Conservation (phyloP, 2,888 invertebrate genomes). For the Aphrophora alni region DNA sequence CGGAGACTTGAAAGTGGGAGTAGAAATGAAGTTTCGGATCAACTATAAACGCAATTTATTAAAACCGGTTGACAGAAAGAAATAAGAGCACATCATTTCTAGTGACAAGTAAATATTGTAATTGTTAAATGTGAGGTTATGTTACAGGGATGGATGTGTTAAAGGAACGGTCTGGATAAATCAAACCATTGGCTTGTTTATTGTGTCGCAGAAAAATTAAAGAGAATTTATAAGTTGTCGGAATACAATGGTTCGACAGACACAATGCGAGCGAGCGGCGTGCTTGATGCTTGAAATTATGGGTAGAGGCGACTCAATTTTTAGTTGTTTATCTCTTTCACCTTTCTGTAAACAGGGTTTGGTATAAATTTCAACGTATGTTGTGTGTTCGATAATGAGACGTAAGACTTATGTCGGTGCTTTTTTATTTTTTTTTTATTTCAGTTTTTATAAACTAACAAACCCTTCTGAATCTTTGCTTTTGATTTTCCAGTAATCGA, state of each 20-base stretch:
- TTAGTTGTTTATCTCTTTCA: background rate
- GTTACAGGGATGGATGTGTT: background rate
- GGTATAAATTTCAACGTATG: background rate
- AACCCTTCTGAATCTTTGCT: no score
- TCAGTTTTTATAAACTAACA: no score
- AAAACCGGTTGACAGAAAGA: background rate
- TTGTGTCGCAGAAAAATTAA: background rate
- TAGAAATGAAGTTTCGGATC: background rate
- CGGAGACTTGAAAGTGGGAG: background rate
- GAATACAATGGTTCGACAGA: background rate
- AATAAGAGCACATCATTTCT: background rate
- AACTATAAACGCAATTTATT: background rate
- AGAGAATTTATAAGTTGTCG: conserved; percentile 1
- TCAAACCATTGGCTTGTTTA: background rate
- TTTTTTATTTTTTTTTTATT: no score
- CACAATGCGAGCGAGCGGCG: background rate
- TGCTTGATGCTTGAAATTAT: background rate
- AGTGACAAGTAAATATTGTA: background rate
- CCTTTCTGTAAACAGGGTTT: background rate
- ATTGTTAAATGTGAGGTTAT: background rate
- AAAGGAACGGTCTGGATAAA: background rate
- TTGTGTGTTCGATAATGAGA: background rate
- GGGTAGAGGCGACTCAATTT: conserved; percentile 2
- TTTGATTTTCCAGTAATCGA: no score
- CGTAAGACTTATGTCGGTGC: background rate